Base-by-base conservation (phyloP, 2,797 vertebrate species). In the Pseudomugil gertrudae region DNA sequence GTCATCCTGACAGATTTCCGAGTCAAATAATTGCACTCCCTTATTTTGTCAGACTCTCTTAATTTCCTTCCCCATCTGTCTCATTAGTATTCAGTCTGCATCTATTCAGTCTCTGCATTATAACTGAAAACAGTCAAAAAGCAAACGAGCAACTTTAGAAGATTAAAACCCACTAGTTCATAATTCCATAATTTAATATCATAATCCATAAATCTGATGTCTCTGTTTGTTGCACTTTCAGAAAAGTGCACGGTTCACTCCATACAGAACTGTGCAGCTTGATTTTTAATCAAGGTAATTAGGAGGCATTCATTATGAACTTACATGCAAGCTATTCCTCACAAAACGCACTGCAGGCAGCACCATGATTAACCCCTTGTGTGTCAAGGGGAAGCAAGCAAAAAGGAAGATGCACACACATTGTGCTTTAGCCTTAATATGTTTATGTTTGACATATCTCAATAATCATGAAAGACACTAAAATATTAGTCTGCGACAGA, bases 51-150 rank as follows among this genome's bases (percentile, higher is more conserved):
- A 11, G 17, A 52, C 61, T 58, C 32, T 61, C 29, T 57, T 29
- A 54, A 26, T 69, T 78, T 47, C 43, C 36, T 66, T 62, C 50
- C 36, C 17, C 47, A 72, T 66, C 19, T 2, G 36, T 52, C 76
- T 71, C 75, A 71, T 67, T 58, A 78, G 66, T 69, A 74, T 82
- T 76, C 50, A 4, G 40, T 76, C 57, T n/a, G n/a, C n/a, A n/a
- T n/a, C n/a, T n/a, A n/a, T n/a, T n/a, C n/a, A n/a, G n/a, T 84
- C 63, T 78, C 66, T 58, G 58, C 69, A 58, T 66, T 80, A 66
- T 76, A 72, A 74, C 40, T 40, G 38, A 57, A 47, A 21, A 26
- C 81, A 74, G 76, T 67, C 23, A 73, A 61, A 57, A 57, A 56
- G 57, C 27, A 38, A 38, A 40, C 7, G 17, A 19, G 38, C 15